Percentiles rank a stretch among this genome's conserved stretches.
Conservation (phyloP, 2,113 vertebrate species). For the Prietella phreatophila region DNA sequence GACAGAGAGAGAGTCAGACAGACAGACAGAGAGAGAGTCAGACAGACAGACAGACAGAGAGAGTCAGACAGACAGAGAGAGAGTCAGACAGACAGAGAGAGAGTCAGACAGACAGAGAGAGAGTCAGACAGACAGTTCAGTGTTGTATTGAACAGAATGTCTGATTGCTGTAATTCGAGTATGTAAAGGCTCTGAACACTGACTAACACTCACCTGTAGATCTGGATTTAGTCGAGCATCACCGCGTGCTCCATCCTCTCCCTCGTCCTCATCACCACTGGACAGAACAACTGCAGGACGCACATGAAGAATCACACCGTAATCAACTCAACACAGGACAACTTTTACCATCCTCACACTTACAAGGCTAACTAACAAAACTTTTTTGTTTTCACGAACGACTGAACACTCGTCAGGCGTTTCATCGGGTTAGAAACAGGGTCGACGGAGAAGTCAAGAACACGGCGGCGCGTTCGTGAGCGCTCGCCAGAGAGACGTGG, state of each 20-base stretch:
- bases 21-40: neutral
- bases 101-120: neutral
- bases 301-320: too few species aligned
- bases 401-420: neutral
- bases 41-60: neutral
- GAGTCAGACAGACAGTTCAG: neutral
- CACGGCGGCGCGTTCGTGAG: neutral
- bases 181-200: neutral
- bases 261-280: conserved; percentile 65
- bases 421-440: neutral
- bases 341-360: too few species aligned
- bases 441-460: neutral
- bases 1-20: too few species aligned
- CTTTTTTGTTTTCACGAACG: too few species aligned
- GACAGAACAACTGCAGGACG: conserved; percentile 68
- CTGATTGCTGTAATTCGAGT: neutral
- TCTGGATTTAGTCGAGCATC: neutral
- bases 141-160: neutral
- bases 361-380: too few species aligned
- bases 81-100: too few species aligned
- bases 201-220: conserved; percentile 5
- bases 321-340: too few species aligned
- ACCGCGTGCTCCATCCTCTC: conserved; percentile 11
- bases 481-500: neutral
- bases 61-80: neutral